Evolutionary conservation across 2,113 vertebrate species (phyloP).

Genomic region (Xenopus laevis): DNA sequence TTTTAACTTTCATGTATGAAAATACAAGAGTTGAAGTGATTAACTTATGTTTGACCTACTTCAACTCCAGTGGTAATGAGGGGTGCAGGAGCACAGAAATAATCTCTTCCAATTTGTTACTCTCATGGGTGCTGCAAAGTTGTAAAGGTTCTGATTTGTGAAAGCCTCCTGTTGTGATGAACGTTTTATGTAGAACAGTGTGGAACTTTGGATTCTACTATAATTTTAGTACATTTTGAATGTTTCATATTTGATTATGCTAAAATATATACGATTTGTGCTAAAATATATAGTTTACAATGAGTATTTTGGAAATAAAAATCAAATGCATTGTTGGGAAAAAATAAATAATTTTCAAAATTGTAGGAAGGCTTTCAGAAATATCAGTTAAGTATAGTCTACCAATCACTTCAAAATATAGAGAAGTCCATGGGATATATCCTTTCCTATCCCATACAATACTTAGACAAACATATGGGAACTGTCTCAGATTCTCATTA

Average conservation of each 20-base stretch:
- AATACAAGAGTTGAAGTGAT: slow-evolving; percentile 75
- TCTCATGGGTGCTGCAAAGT: slow-evolving; percentile 75
- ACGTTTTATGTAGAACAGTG: slow-evolving; percentile 53
- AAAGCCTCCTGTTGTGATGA: slow-evolving; percentile 66
- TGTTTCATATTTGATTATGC: not conserved
- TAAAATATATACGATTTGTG: too few species aligned
- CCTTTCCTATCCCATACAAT: too few species aligned
- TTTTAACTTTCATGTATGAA: slow-evolving; percentile 63
- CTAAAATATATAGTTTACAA: too few species aligned
- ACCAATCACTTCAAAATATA: too few species aligned
- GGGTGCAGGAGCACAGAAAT: slow-evolving; percentile 75
- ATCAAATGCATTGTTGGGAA: too few species aligned
- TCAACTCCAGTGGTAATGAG: slow-evolving; percentile 75
- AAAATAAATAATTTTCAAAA: too few species aligned
- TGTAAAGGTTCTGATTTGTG: slow-evolving; percentile 75
- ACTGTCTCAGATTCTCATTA: too few species aligned
- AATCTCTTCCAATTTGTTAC: slow-evolving; percentile 80
- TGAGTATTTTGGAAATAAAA: too few species aligned
- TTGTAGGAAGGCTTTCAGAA: too few species aligned
- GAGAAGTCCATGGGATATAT: too few species aligned
- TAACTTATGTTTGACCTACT: slow-evolving; percentile 81
- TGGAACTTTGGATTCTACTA: slow-evolving; percentile 41
- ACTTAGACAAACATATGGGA: too few species aligned
- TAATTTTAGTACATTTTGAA: not conserved
- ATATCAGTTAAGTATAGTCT: too few species aligned